Base-by-base conservation (phyloP, 2,888 invertebrate genomes). In the Andrena trimmerana region DNA sequence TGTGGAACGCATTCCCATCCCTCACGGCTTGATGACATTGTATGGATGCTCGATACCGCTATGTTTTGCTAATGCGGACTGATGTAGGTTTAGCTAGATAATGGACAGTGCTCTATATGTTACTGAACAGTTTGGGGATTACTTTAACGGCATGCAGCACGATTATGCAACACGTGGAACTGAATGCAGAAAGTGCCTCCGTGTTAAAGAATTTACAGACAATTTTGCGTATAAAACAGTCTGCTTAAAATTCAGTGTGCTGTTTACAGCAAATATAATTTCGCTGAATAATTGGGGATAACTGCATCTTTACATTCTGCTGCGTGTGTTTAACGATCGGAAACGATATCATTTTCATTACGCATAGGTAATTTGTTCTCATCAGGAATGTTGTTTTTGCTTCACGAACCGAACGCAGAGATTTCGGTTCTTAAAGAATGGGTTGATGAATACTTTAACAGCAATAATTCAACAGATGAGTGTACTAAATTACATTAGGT, bases 401-500 rank as follows among this genome's bases (percentile, higher is more conserved):
- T n/a, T 10, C 20, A 2, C 20, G 20, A 52, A 13, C 16, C n/a
- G 10, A 42, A 29, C 42, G 27, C 13, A n/a, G 24, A 16, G 27
- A n/a, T 33, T 59, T 72, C 7, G n/a, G 16, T 27, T 29, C 13
- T 7, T 4, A 20, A 48, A 65, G 24, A 20, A 65, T 33, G 57
- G 27, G 7, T 31, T 1, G 36, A 16, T 66, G 66, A 60, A 66
- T 65, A 24, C 31, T 71, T 57, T 73, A 62, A 57, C 31, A 52
- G 33, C 16, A 4, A 42, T 36, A 10, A 24, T 31, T 48, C 31
- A 6, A 2, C 24, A 59, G 70, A 50, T 4, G 1, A 62, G 7
- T 16, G n/a, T 13, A 24, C 5, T 33, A 16, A 24, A 50, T 57
- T 10, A 20, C 31, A 79, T 65, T 65, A 59, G 10, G 20, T 33